These are phyloP conservation scores for Tricholaema leucomelas DNA, from an alignment of 2,113 vertebrate genomes.

Conservation along the genomic window DNA sequence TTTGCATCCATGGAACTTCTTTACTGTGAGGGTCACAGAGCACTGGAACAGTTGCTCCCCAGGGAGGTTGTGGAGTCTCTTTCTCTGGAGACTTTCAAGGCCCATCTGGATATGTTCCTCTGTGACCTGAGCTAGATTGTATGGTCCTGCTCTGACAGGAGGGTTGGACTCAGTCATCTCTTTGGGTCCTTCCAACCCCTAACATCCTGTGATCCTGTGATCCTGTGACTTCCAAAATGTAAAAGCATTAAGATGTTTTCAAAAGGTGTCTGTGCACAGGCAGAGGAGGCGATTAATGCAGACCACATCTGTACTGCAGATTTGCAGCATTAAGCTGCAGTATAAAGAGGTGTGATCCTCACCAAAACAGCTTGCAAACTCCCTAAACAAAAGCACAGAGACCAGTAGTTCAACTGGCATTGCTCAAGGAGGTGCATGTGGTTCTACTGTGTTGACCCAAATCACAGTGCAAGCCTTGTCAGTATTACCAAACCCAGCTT, in stretches of 20 bases:
- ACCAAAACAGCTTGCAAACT: neutral
- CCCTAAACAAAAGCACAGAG: neutral
- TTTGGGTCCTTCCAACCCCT: no score
- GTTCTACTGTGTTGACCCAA: neutral
- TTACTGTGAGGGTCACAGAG: no score
- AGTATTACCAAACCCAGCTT: neutral
- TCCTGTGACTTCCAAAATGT: neutral
- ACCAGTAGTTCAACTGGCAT: fast-evolving
- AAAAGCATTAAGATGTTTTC: neutral
- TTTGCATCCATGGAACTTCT: neutral
- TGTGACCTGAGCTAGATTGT: no score
- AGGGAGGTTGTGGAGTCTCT: no score
- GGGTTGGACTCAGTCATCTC: no score
- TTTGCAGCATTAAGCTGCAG: neutral
- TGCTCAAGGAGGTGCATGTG: neutral
- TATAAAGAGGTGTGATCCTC: neutral
- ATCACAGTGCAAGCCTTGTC: neutral
- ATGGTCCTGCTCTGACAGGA: no score
- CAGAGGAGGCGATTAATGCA: neutral
- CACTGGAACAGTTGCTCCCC: no score
- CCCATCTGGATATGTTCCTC: no score
- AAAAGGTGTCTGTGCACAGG: neutral
- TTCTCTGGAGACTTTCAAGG: no score
- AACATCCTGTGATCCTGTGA: no score
- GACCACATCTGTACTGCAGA: neutral